These are phyloP conservation scores for Haemorhous mexicanus DNA, from an alignment of 2,113 vertebrate species.

Conservation along the genomic window DNA sequence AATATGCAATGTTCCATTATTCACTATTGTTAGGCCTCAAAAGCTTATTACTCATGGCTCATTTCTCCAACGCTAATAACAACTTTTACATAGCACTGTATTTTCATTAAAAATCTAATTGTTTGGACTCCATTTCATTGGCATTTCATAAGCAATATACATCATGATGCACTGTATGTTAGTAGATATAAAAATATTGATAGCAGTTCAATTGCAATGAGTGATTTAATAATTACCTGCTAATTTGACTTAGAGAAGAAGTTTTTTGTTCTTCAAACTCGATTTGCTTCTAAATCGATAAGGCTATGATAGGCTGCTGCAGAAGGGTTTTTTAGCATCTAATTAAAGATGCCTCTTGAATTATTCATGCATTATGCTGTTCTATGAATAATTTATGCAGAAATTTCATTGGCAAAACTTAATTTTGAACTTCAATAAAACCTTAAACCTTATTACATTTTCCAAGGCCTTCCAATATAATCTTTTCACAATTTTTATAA, in stretches of 20 bases:
- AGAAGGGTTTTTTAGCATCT: background rate
- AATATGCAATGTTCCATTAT: background rate
- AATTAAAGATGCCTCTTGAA: constrained; percentile 43
- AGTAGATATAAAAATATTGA: constrained; percentile 31
- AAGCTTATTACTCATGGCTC: background rate
- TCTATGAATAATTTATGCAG: constrained; percentile 53
- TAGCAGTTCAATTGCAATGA: constrained; percentile 13
- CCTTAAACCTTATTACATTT: background rate
- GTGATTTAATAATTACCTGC: constrained; percentile 30
- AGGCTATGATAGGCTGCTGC: background rate
- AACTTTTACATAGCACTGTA: background rate
- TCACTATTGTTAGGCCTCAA: background rate
- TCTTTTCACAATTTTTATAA: background rate
- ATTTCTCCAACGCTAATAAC: background rate
- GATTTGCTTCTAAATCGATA: constrained; percentile 23
- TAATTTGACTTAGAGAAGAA: constrained; percentile 54
- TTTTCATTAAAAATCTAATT: constrained; percentile 50
- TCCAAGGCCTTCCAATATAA: constrained; percentile 30
- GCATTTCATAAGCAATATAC: background rate
- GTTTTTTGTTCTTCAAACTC: constrained; percentile 28
- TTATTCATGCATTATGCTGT: constrained; percentile 38
- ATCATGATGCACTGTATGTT: background rate
- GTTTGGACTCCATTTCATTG: constrained; percentile 4
- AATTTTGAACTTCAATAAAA: constrained; percentile 38
- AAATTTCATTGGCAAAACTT: constrained; percentile 46